Evolutionary conservation across 2,797 vertebrate species (phyloP).

Genomic region (Leucoraja ocellata): DNA sequence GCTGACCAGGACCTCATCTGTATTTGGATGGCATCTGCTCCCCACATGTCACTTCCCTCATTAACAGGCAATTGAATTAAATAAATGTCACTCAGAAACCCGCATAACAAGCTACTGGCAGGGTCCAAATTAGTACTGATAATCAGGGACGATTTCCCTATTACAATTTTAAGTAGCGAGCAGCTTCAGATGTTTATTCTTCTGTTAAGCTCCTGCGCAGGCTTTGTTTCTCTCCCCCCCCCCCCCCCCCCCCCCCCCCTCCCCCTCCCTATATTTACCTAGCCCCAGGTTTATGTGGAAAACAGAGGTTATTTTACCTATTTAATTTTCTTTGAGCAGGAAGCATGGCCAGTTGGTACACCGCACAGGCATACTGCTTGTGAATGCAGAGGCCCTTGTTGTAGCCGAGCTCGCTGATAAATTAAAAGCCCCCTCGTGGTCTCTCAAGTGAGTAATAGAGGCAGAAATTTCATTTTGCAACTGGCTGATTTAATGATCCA

Average conservation of each 20-base stretch:
- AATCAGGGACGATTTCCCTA: conserved; percentile 79
- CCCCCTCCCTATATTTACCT: conserved; percentile 72
- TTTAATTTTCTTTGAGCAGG: conserved; percentile 70
- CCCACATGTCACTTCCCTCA: conserved; percentile 78
- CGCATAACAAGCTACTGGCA: conserved; percentile 75
- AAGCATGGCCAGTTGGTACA: conserved; percentile 66
- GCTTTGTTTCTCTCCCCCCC: conserved; percentile 47
- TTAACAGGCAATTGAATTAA: conserved; percentile 85
- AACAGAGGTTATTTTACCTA: conserved; percentile 70
- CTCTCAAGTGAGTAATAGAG: conserved; percentile 99
- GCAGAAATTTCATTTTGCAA: conserved; percentile 99
- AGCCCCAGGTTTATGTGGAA: conserved; percentile 67
- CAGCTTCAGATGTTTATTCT: conserved; percentile 57
- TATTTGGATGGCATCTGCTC: conserved; percentile 74
- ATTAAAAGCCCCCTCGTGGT: conserved; percentile 86
- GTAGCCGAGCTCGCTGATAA: conserved; percentile 73
- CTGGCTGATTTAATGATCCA: conserved; percentile 99
- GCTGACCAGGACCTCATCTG: conserved; percentile 69
- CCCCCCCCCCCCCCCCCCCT: conserved; percentile 64
- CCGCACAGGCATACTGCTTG: conserved; percentile 55
- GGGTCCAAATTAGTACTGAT: conserved; percentile 80
- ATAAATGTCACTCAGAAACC: conserved; percentile 77
- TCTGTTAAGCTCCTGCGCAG: background rate
- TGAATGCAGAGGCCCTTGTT: conserved; percentile 53
- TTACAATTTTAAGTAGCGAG: conserved; percentile 75